phyloP scores from a whole-genome alignment of 1,140 invertebrate genomes.

The Penaeus japonicus region DNA sequence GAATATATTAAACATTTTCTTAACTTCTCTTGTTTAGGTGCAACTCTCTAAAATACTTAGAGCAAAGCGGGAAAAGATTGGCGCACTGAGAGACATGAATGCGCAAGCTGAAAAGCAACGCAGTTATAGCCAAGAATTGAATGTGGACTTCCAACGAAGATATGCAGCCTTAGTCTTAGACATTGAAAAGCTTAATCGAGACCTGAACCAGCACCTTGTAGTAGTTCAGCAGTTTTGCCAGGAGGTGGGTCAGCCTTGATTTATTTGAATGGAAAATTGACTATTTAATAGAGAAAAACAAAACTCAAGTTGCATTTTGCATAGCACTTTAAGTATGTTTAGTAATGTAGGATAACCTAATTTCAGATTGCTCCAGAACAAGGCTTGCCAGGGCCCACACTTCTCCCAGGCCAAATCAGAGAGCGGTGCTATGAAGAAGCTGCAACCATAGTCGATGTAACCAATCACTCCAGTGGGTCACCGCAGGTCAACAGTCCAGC shows the following conservation, averaged over 20 bases:
- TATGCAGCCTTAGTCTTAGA: conserved; percentile 91
- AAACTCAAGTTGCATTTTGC: not conserved
- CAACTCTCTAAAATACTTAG: conserved; percentile 85
- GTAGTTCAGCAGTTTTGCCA: conserved; percentile 84
- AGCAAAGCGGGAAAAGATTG: conserved; percentile 83
- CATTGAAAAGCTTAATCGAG: conserved; percentile 89
- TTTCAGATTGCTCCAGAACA: conserved; percentile 78
- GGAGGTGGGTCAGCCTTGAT: conserved; percentile 67
- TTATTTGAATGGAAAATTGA: not conserved
- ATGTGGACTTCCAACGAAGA: conserved; percentile 85
- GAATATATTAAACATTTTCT: no score
- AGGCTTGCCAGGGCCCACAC: conserved; percentile 84
- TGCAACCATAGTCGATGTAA: conserved; percentile 76
- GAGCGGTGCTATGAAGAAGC: conserved; percentile 88
- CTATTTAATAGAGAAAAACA: conserved; percentile 25
- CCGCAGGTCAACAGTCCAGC: conserved; percentile 69
- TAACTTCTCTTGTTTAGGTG: conserved; percentile 63
- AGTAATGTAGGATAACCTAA: not conserved
- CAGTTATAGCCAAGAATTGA: conserved; percentile 78
- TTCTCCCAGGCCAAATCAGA: conserved; percentile 84
- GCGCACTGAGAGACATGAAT: conserved; percentile 86
- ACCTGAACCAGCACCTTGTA: conserved; percentile 84
- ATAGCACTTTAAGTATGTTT: not conserved
- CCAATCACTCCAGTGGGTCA: conserved; percentile 73
- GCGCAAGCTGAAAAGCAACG: conserved; percentile 86